Base-by-base conservation (phyloP, 1,140 invertebrate species). In the Probaryconus sp. region DNA sequence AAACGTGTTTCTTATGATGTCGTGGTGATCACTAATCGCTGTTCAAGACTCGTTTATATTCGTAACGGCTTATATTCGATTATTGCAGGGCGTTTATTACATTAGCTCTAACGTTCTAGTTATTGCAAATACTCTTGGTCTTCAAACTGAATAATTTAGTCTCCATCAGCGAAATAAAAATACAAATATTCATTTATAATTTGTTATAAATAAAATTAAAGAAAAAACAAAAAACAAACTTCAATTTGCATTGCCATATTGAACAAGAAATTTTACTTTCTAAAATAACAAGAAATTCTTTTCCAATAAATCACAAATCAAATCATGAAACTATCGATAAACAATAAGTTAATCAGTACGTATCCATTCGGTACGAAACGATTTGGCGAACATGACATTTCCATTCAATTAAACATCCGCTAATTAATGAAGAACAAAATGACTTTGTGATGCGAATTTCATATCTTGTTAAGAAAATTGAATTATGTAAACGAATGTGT, bases 401-500 rank as follows among this genome's bases (percentile, higher is more conserved):
- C 53, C 51, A 56, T 69, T 61, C 65, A 61, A 69, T 61, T 48
- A 56, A 37, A 51, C 60, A 58, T 72, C 68, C 60, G 51, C 30
- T 72, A 64, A 72, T 72, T 64, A 72, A 64, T 56, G 60, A 16
- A 43, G 26, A 64, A 43, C 43, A 48, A 51, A 65, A 65, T 48
- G 47, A 65, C 60, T 53, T 37, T 2, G 61, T 37, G 55, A 67
- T 42, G 61, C 56, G 31, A 56, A 74, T 61, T 67, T 68, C 56
- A 43, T 63, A 47, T 67, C 63, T 68, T 38, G 63, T 63, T 67
- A 50, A 56, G 63, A 74, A 74, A 74, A 74, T 68, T 68, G 63
- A 68, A 74, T 74, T 64, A 74, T 68, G 71, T 64, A 74, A 74
- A 74, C 58, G 63, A 74, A 33, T 42, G 30, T 38, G 38, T 47